Conservation (phyloP, 2,113 vertebrate species). For the Meleagris gallopavo region DNA sequence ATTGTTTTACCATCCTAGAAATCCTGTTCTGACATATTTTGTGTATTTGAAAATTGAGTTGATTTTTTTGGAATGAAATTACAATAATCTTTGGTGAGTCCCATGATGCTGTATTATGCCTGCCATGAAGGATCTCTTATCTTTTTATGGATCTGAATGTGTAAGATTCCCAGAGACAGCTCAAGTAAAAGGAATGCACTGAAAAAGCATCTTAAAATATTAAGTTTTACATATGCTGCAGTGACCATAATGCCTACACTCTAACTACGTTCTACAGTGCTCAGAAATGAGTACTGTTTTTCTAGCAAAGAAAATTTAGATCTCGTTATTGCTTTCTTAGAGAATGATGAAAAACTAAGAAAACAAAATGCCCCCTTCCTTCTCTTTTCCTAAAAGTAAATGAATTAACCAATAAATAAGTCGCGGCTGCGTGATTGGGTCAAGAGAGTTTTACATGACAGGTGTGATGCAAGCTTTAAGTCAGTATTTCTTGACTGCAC, state of each 20-base stretch:
- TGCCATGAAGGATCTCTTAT: not conserved
- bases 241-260: not conserved
- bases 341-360: not conserved
- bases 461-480: not conserved
- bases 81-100: not conserved
- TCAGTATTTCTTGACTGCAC: not conserved
- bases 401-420: not conserved
- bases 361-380: not conserved
- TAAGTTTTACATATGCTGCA: not conserved
- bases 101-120: not conserved
- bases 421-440: not conserved
- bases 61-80: not conserved
- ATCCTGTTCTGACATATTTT: not conserved
- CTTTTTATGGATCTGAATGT: not conserved
- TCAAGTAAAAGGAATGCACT: not conserved
- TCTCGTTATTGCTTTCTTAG: not conserved
- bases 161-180: not conserved
- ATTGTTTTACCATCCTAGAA: not conserved
- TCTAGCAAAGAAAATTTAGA: not conserved
- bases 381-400: not conserved
- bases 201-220: not conserved
- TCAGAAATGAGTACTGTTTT: not conserved
- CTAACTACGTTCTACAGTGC: not conserved
- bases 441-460: not conserved
- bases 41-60: not conserved